Evolutionary conservation across 37 sponge, comb jelly and placozoan species (phyloP).

Genomic region (Agelas oroides): DNA sequence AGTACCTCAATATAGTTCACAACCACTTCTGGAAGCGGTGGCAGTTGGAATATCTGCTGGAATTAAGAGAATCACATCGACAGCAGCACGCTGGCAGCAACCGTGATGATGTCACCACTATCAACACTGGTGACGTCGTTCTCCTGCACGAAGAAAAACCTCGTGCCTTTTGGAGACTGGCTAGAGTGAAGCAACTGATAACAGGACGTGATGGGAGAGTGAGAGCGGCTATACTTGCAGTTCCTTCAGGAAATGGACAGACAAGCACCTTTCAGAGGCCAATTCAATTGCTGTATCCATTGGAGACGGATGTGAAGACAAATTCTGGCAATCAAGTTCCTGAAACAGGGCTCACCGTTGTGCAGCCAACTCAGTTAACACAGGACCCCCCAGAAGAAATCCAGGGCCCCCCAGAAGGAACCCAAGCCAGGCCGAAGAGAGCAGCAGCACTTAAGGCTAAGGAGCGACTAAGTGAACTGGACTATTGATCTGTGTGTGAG

Average conservation of each 20-base stretch:
- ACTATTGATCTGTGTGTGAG: too few species aligned
- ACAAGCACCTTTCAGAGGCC: not conserved
- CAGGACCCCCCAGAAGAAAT: too few species aligned
- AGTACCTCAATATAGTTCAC: not conserved
- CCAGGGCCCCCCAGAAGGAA: not conserved
- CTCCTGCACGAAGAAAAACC: constrained; percentile 6
- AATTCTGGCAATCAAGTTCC: too few species aligned
- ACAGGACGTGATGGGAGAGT: not conserved
- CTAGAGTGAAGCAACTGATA: not conserved
- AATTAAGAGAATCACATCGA: constrained; percentile 19
- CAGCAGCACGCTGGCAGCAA: not conserved
- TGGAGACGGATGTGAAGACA: not conserved
- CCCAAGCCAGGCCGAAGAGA: not conserved
- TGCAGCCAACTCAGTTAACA: too few species aligned
- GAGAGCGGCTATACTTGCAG: not conserved
- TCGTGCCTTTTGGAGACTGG: constrained; percentile 15
- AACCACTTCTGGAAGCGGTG: constrained; percentile 17
- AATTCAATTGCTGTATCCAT: constrained; percentile 13
- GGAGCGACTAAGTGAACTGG: not conserved
- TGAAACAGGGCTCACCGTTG: too few species aligned
- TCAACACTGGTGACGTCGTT: constrained; percentile 4
- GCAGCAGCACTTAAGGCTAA: not conserved
- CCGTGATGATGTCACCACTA: not conserved
- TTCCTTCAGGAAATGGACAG: not conserved
- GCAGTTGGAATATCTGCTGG: not conserved